Base-by-base conservation (phyloP, 2,888 invertebrate species). In the Salticus scenicus region DNA sequence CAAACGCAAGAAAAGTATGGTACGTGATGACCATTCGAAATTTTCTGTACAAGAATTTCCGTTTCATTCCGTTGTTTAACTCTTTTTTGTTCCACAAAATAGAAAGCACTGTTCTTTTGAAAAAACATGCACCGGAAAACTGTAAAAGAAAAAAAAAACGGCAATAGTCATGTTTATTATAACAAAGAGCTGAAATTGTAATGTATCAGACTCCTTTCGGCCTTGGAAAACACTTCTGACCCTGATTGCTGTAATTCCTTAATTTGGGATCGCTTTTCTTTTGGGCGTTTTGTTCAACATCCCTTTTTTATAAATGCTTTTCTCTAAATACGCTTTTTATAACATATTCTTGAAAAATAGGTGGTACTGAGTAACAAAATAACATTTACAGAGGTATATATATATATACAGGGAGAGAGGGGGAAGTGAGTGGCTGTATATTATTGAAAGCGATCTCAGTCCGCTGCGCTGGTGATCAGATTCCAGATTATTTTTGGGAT, bases 201-300 rank as follows among this genome's bases (percentile, higher is more conserved):
- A 51, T 67, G 51, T 63, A 63, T 42, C 28, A 51, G 41, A 63
- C 71, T 42, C 79, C 42, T 24, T n/a, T 31, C 63, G 73, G n/a
- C 79, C 79, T 80, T 80, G 79, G 67, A n/a, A 47, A 51, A 27
- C 24, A 12, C n/a, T 37, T 63, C 37, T 17, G 33, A 72, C 72
- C 42, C 64, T 37, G 79, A 73, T 80, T 80, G 79, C 79, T 5
- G 79, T 67, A 80, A 80, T 67, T 80, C 79, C 66, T 80, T 79
- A 47, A 80, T 66, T 80, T 80, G 76, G 33, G 27, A 41, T 30
- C 28, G 64, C 64, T 64, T 51, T 78, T 78, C 33, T 67, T 73
- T 80, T 27, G 31, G 42, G 37, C 28, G 64, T n/a, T 28, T 37
- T 20, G 63, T 78, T 71, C 42, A 28, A 42, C 42, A 51, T 12